Evolutionary conservation across 2,113 vertebrate species (phyloP).

Genomic region (Vulpes lagopus): DNA sequence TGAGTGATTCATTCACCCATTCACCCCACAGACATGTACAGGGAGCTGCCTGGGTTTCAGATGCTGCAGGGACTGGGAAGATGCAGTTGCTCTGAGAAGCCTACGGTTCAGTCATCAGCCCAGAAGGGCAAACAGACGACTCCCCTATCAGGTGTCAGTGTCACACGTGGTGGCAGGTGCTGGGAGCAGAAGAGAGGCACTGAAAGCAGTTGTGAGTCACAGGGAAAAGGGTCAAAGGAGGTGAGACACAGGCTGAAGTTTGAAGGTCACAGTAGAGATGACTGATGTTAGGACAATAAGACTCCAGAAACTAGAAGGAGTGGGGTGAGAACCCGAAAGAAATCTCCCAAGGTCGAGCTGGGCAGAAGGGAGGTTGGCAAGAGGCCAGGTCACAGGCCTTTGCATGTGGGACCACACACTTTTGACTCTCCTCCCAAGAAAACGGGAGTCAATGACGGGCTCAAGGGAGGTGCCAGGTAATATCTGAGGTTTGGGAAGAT

Average conservation of each 20-base stretch:
- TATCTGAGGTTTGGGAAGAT: background rate
- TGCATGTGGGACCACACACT: accelerated
- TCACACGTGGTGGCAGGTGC: accelerated
- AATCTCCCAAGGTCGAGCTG: background rate
- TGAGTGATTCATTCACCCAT: background rate
- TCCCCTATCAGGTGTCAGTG: too few species aligned
- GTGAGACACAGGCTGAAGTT: background rate
- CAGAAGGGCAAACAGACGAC: background rate
- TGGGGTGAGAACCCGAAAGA: background rate
- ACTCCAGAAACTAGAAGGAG: background rate
- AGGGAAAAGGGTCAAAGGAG: background rate
- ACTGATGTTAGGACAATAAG: background rate
- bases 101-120: background rate
- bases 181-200: background rate
- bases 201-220: background rate
- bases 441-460: accelerated
- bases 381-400: too few species aligned
- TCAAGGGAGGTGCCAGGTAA: background rate
- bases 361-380: background rate
- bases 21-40: background rate
- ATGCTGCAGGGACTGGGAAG: background rate
- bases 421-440: background rate
- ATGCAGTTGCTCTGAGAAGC: background rate
- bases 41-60: background rate
- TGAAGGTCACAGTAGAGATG: slow-evolving; percentile 11